phyloP scores from a whole-genome alignment of 2,113 vertebrate species.

The Chamaea fasciata region DNA sequence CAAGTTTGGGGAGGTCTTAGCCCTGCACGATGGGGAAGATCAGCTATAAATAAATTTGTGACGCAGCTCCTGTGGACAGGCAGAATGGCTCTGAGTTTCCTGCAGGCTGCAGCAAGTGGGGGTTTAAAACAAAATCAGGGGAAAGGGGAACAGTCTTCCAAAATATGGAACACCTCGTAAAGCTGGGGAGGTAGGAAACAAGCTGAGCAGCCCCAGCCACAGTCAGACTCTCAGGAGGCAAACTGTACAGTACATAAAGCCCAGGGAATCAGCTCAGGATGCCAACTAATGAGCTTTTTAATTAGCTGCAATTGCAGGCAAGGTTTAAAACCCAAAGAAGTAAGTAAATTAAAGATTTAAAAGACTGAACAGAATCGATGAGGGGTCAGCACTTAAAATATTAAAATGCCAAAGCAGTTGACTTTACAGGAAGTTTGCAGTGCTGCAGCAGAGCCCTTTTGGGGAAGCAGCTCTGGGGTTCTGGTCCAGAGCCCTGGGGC shows the following conservation, averaged over 20 bases:
- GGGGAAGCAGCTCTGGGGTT: not conserved
- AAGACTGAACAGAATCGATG: slow-evolving; percentile 31
- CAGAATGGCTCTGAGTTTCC: not conserved
- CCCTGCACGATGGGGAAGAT: not conserved
- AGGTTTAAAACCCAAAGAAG: slow-evolving; percentile 56
- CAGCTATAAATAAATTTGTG: not conserved
- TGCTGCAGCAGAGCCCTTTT: not conserved
- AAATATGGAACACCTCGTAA: slow-evolving; percentile 61
- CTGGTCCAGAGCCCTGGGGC: slow-evolving; percentile 3
- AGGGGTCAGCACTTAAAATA: slow-evolving; percentile 28
- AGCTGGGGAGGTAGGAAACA: slow-evolving; percentile 31
- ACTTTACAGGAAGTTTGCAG: not conserved
- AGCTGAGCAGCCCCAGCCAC: not conserved
- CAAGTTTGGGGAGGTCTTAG: not conserved
- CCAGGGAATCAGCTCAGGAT: slow-evolving; percentile 28
- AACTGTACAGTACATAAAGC: not conserved
- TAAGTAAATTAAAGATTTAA: slow-evolving; percentile 57
- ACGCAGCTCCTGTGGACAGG: not conserved
- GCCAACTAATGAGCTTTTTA: slow-evolving; percentile 61
- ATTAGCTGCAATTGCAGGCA: slow-evolving; percentile 40
- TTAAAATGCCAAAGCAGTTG: not conserved
- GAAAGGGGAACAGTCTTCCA: not conserved
- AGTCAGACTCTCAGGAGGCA: not conserved
- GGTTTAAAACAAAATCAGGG: not conserved
- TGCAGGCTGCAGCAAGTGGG: not conserved